Percentiles rank a stretch among this genome's conserved stretches.
phyloP scores from a whole-genome alignment of 2,797 vertebrate genomes.

The Pteronotus mesoamericanus region DNA sequence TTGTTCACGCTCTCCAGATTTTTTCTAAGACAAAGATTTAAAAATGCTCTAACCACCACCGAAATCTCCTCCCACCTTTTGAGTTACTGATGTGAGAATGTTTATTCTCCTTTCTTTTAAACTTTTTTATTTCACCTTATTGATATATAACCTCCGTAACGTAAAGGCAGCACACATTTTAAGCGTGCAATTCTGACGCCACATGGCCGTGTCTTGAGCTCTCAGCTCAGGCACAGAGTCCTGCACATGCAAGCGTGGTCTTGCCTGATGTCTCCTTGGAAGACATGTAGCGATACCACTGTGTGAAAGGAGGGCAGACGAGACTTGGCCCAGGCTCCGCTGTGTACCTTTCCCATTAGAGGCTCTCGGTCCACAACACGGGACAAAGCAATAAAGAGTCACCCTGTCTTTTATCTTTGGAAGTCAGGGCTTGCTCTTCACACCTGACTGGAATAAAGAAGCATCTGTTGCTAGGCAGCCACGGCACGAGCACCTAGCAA shows the following conservation, averaged over 20 bases:
- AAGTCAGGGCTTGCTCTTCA: conserved; percentile 76
- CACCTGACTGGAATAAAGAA: conserved; percentile 83
- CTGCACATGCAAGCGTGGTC: not conserved
- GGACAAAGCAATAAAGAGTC: conserved; percentile 77
- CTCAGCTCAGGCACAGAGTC: not conserved
- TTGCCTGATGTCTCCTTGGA: not conserved
- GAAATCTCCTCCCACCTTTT: not conserved
- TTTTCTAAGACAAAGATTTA: not conserved
- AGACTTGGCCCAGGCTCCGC: not conserved
- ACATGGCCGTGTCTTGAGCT: not conserved
- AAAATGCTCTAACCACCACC: not conserved
- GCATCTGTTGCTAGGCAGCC: conserved; percentile 86
- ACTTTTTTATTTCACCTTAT: not conserved
- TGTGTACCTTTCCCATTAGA: not conserved
- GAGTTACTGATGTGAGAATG: not conserved
- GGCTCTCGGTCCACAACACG: conserved; percentile 25
- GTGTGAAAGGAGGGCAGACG: not conserved
- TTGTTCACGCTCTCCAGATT: not conserved
- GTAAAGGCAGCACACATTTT: not conserved
- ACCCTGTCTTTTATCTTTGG: conserved; percentile 63
- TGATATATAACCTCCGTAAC: not conserved
- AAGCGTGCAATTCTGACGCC: not conserved
- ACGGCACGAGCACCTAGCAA: conserved; percentile 83
- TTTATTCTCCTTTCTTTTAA: not conserved
- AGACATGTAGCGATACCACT: not conserved